Percentiles rank a stretch among this genome's conserved stretches.
phyloP scores from a whole-genome alignment of 2,888 invertebrate genomes.

The Halocaridina rubra region DNA sequence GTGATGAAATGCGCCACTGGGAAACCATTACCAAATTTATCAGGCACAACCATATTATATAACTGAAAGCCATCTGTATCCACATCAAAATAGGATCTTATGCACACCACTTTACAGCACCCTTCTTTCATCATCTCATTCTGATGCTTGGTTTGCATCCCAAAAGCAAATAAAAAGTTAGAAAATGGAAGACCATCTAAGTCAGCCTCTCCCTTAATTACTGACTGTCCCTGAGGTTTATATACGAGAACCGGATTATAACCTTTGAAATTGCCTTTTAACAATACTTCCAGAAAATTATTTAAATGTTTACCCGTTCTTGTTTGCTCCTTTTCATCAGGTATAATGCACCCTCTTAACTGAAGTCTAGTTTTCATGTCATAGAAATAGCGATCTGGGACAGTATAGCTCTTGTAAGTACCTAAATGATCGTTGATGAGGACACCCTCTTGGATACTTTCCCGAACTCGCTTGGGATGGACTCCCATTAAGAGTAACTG shows the following conservation, averaged over 20 bases:
- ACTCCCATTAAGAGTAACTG: neutral
- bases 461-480: neutral
- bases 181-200: neutral
- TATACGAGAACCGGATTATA: neutral
- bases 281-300: neutral
- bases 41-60: neutral
- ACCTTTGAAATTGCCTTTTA: neutral
- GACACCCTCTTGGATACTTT: neutral
- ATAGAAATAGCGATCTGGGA: neutral
- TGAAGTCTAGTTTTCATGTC: neutral
- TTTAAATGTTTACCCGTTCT: neutral
- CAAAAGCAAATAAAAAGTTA: neutral
- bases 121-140: neutral
- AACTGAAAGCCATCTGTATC: neutral
- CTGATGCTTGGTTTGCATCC: neutral
- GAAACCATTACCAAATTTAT: neutral
- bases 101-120: neutral
- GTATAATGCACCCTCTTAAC: neutral
- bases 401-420: neutral
- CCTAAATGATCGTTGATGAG: neutral
- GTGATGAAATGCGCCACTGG: neutral
- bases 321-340: neutral
- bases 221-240: neutral
- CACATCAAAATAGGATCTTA: neutral
- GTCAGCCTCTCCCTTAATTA: neutral